A percentile compares a stretch with the other conserved stretches of the same genome.
phyloP scores from a whole-genome alignment of 2,888 invertebrate genomes.

The Andrena dorsata region DNA sequence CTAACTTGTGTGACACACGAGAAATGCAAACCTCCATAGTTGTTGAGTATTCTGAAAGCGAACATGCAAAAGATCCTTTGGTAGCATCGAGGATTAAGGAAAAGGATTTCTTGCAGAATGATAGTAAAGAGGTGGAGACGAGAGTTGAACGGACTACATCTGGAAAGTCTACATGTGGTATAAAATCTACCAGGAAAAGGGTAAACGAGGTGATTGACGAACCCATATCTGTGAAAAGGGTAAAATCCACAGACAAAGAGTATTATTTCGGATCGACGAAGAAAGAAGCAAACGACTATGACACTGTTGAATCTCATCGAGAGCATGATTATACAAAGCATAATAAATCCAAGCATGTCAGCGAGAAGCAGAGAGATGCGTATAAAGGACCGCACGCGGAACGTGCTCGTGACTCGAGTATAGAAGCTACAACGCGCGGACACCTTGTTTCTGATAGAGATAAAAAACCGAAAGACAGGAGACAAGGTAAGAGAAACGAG shows the following conservation, averaged over 20 bases:
- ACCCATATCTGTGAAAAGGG: neutral
- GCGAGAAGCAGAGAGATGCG: neutral
- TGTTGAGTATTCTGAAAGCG: neutral
- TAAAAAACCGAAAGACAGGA: neutral
- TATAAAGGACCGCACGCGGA: neutral
- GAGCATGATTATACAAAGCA: neutral
- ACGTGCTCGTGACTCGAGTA: neutral
- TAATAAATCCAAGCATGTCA: neutral
- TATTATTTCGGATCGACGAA: neutral
- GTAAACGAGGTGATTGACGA: neutral
- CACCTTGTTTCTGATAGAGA: neutral
- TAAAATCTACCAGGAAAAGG: constrained; percentile 18
- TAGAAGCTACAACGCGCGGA: neutral
- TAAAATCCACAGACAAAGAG: neutral
- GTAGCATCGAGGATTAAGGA: neutral
- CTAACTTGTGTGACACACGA: neutral
- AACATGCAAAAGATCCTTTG: neutral
- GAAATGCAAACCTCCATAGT: neutral
- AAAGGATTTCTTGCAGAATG: neutral
- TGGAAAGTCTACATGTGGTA: neutral
- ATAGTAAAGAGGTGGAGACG: neutral
- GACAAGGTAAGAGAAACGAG: neutral
- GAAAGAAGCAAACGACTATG: neutral
- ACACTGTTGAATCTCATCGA: neutral
- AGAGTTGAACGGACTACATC: neutral